Percentiles rank a stretch among this genome's conserved stretches.
Conservation (phyloP, 2,888 invertebrate genomes). For the Cheilosia vulpina region DNA sequence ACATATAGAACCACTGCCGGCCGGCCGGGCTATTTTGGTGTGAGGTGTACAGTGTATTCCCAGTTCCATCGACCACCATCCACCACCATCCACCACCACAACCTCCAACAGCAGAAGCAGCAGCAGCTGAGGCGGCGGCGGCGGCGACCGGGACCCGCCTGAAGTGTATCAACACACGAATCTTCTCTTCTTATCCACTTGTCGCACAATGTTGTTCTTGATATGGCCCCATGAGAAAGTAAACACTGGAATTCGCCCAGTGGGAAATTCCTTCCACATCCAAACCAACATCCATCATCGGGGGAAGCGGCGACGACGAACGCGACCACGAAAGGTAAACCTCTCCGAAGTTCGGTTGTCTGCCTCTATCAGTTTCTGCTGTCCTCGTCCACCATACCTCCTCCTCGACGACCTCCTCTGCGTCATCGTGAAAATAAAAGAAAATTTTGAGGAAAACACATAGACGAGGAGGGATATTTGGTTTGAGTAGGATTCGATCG, state of each 20-base stretch:
- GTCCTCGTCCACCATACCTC: conserved; percentile 20
- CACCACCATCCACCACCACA: conserved; percentile 25
- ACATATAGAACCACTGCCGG: conserved; percentile 27
- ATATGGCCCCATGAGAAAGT: conserved; percentile 75
- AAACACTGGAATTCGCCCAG: conserved; percentile 73
- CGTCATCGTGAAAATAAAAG: conserved; percentile 50
- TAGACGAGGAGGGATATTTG: conserved; percentile 44
- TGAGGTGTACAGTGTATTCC: conserved; percentile 15
- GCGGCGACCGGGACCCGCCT: conserved; percentile 53
- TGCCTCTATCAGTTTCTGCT: conserved; percentile 50
- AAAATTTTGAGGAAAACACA: conserved; percentile 61
- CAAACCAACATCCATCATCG: conserved; percentile 65
- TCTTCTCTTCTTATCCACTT: conserved; percentile 75
- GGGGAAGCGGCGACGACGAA: conserved; percentile 27
- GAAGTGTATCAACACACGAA: conserved; percentile 74
- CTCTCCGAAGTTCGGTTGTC: conserved; percentile 63
- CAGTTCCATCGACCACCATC: conserved; percentile 23
- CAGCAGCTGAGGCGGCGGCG: conserved; percentile 1
- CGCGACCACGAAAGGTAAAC: conserved; percentile 61
- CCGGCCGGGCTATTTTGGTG: not conserved
- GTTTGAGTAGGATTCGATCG: conserved; percentile 54
- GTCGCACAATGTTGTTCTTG: conserved; percentile 75
- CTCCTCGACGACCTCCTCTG: conserved; percentile 22
- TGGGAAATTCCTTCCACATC: conserved; percentile 69
- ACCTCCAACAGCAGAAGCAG: not conserved